Percentiles rank a stretch among this genome's conserved stretches.
Conservation (phyloP, 2,113 vertebrate genomes). For the Setophaga petechia region DNA sequence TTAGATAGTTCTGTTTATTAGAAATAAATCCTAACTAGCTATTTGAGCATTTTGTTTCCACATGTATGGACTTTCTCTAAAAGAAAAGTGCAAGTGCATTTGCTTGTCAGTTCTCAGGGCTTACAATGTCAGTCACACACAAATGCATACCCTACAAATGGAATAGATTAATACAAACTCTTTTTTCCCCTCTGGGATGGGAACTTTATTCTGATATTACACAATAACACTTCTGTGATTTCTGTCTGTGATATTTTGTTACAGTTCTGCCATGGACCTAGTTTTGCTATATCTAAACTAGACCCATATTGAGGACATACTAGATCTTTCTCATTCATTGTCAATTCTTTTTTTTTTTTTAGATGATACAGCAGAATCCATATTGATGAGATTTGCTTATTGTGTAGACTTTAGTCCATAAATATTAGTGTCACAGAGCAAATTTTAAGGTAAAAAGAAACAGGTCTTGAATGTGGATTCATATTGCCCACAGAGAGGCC, state of each 20-base stretch:
- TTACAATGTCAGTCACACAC: not conserved
- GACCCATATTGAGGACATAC: not conserved
- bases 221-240: not conserved
- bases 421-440: not conserved
- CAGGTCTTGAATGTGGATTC: not conserved
- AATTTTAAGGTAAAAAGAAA: not conserved
- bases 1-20: not conserved
- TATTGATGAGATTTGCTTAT: not conserved
- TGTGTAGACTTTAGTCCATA: not conserved
- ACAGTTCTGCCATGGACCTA: not conserved
- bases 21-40: not conserved
- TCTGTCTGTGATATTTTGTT: not conserved
- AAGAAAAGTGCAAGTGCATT: not conserved
- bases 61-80: not conserved
- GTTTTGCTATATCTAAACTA: not conserved
- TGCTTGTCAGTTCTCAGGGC: not conserved
- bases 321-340: not conserved
- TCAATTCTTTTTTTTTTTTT: not conserved
- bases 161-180: not conserved
- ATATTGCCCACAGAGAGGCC: not conserved
- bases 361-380: not conserved
- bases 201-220: not conserved
- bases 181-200: not conserved
- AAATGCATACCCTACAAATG: not conserved
- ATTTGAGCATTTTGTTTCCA: not conserved